These are phyloP conservation scores for Apogon talboti DNA, from an alignment of 2,797 vertebrate species.

Conservation along the genomic window DNA sequence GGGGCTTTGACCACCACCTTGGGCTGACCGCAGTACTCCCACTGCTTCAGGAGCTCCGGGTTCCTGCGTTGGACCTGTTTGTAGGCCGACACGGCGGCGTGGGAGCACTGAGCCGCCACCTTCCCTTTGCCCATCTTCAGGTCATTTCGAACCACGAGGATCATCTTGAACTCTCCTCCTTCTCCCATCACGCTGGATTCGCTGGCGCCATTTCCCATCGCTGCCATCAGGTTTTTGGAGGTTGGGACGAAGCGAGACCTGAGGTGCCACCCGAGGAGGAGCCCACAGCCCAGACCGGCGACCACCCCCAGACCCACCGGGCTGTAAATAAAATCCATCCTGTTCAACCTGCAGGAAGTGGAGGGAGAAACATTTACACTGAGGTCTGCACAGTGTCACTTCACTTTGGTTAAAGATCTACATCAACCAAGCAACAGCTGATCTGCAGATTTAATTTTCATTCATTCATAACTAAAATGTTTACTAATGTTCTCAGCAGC, in stretches of 20 bases:
- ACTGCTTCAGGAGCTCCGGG: conserved; percentile 90
- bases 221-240: conserved; percentile 32
- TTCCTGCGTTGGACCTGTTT: conserved; percentile 90
- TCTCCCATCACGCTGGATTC: conserved; percentile 89
- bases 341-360: conserved; percentile 44
- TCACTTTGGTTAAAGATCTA: no score
- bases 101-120: conserved; percentile 94
- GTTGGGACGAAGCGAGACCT: conserved; percentile 68
- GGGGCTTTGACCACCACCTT: conserved; percentile 95
- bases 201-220: conserved; percentile 25
- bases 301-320: conserved; percentile 80
- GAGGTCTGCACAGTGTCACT: no score
- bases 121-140: conserved; percentile 99
- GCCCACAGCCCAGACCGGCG: conserved; percentile 87
- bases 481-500: no score
- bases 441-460: no score
- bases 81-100: conserved; percentile 94
- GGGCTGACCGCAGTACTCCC: conserved; percentile 96
- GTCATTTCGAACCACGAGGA: conserved; percentile 93
- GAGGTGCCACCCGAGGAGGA: conserved; percentile 91
- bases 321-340: conserved; percentile 86
- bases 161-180: conserved; percentile 93
- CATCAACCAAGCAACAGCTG: no score
- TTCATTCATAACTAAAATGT: no score
- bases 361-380: no score